Base-by-base conservation (phyloP, 35 echinoderm and acorn worm species). In the Apostichopus japonicus region DNA sequence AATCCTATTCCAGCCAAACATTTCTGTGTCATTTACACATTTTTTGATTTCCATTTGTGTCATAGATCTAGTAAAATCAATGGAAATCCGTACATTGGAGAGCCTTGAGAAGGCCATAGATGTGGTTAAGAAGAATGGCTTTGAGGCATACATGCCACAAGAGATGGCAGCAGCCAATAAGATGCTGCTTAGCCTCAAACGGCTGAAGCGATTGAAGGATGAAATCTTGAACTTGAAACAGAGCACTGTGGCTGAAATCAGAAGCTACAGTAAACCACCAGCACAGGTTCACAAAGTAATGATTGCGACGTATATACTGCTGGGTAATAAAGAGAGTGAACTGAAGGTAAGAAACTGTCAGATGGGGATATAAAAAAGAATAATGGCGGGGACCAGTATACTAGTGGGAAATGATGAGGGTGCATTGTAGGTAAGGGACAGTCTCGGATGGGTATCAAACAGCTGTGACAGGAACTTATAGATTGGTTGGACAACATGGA, bases 141-240 rank as follows among this genome's bases (percentile, higher is more conserved):
- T 94, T 82, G 97, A 98, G 72, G 90, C 90, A 10, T 77, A 96
- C 91, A 94, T 98, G 91, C 97, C 97, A 7, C 92, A 96, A 58
- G 94, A 96, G 91, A 98, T 98, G 97, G 91, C 95, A 21, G 63
- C 91, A 70, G 97, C 97, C 71, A 98, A 98, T 87, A 98, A 98
- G 79, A 96, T 98, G 95, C 94, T 98, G 11, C 95, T 98, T 7
- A 92, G 86, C 19, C 87, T 98, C 23, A 98, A 98, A 23, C 90
- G 97, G 24, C 93, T 98, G 23, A 98, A 98, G 57, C 73, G 97
- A 65, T 87, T 98, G 4, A 91, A 91, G 22, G 97, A 98, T 57
- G 97, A 98, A 65, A 98, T 98, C 58, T 88, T 98, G 51, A 98
- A 98, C 79, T 77, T 98, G 55, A 98, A 98, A 54, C 97, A 98